Evolutionary conservation across 1,140 invertebrate species (phyloP).

Genomic region (Piezodorus guildinii): DNA sequence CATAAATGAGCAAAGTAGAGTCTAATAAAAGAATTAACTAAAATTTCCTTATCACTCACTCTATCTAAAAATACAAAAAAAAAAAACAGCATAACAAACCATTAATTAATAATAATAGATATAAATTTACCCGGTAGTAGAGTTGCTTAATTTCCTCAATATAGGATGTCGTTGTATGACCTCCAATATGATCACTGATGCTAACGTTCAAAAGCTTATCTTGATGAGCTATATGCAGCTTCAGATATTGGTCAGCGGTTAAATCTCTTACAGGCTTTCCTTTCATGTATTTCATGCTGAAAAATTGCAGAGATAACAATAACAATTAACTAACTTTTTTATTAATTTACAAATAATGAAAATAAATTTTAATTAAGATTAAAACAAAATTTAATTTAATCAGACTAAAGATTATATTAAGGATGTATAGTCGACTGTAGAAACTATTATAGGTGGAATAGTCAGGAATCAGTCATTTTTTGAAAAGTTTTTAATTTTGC

Average conservation of each 20-base stretch:
- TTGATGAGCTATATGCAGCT: constrained; percentile 69
- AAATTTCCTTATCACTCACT: too few species aligned
- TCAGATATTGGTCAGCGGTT: constrained; percentile 80
- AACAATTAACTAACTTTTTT: neutral
- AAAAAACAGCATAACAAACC: too few species aligned
- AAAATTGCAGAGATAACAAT: constrained; percentile 28
- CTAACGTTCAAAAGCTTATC: constrained; percentile 68
- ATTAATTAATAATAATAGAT: too few species aligned
- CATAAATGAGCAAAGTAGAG: too few species aligned
- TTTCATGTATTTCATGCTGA: constrained; percentile 82
- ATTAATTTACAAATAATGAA: neutral
- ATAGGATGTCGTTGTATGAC: constrained; percentile 49
- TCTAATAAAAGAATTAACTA: too few species aligned
- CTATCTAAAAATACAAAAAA: too few species aligned
- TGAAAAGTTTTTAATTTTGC: too few species aligned
- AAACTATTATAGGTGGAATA: too few species aligned
- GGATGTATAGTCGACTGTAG: too few species aligned
- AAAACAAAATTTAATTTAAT: neutral
- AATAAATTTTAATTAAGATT: neutral
- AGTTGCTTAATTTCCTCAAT: constrained; percentile 85
- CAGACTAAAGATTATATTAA: neutral
- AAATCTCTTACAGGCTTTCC: constrained; percentile 90
- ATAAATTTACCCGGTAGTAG: constrained; percentile 55
- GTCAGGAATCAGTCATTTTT: too few species aligned
- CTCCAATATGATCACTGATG: constrained; percentile 64